Conservation (phyloP, 1,140 invertebrate genomes). For the Hirudo medicinalis region DNA sequence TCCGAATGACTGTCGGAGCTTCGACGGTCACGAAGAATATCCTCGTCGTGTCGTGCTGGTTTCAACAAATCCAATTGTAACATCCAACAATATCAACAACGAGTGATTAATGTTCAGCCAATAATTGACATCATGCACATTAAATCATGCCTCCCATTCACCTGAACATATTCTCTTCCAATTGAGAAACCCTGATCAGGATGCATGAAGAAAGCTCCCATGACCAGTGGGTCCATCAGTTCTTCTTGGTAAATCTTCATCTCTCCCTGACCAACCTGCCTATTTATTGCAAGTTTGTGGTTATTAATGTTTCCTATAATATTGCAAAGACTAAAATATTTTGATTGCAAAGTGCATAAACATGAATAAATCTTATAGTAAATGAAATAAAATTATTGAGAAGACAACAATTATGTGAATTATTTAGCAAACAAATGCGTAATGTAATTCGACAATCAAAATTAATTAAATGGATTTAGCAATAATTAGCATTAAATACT, state of each 20-base stretch:
- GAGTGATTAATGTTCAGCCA: no score
- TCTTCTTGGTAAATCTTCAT: constrained; percentile 11
- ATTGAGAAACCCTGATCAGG: constrained; percentile 15
- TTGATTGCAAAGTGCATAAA: no score
- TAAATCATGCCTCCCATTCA: not conserved
- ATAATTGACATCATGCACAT: no score
- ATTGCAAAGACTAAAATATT: no score
- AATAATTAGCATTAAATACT: not conserved
- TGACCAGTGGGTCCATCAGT: constrained; percentile 14
- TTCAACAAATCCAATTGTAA: not conserved
- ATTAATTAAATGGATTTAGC: not conserved
- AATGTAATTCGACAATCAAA: no score
- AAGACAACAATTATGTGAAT: no score
- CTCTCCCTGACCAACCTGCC: constrained; percentile 18
- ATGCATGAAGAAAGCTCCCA: constrained; percentile 15
- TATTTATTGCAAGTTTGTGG: not conserved
- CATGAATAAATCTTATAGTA: no score
- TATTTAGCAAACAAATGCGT: not conserved
- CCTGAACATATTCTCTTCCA: constrained; percentile 6
- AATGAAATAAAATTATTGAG: no score
- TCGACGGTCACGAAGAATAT: constrained; percentile 17
- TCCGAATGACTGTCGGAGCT: constrained; percentile 13
- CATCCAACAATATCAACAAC: no score
- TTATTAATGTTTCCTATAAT: no score
- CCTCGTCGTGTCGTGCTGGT: constrained; percentile 20